These are phyloP conservation scores for Orientallactaga bullata DNA, from an alignment of 2,113 vertebrate species.

Conservation along the genomic window DNA sequence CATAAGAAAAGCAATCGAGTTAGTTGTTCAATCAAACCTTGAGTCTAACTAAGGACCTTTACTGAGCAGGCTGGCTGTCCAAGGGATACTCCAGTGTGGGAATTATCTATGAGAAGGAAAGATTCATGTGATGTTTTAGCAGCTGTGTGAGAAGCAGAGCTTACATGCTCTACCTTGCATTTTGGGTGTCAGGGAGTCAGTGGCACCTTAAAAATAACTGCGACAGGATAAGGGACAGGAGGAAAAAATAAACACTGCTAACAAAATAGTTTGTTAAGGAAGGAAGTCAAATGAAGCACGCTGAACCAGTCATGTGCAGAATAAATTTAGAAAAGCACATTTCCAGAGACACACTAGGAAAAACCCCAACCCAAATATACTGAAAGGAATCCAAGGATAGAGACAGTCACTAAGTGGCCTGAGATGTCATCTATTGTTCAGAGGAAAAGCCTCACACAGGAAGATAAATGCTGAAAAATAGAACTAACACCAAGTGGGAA, in stretches of 20 bases:
- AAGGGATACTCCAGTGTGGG: background rate
- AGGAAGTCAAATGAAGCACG: slow-evolving; percentile 77
- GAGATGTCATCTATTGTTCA: slow-evolving; percentile 64
- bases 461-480: slow-evolving; percentile 63
- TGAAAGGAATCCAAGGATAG: slow-evolving; percentile 65
- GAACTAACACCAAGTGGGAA: slow-evolving; percentile 41
- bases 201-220: slow-evolving; percentile 80
- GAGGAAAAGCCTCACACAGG: slow-evolving; percentile 45
- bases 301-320: slow-evolving; percentile 67
- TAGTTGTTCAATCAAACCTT: slow-evolving; percentile 35
- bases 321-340: slow-evolving; percentile 77
- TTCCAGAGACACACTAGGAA: slow-evolving; percentile 75
- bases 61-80: slow-evolving; percentile 30
- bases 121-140: slow-evolving; percentile 34
- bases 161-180: slow-evolving; percentile 53
- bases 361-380: slow-evolving; percentile 68
- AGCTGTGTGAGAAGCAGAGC: slow-evolving; percentile 35
- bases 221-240: slow-evolving; percentile 72
- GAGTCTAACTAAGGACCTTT: slow-evolving; percentile 38
- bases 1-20: background rate
- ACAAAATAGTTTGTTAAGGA: slow-evolving; percentile 78
- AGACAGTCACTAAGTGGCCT: slow-evolving; percentile 65
- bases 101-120: slow-evolving; percentile 11
- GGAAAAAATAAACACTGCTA: slow-evolving; percentile 78
- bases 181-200: slow-evolving; percentile 75